Evolutionary conservation across 2,888 invertebrate genomes (phyloP), one percentile per base, ranked within the genome.

Genomic region (Drosophila subquinaria): DNA sequence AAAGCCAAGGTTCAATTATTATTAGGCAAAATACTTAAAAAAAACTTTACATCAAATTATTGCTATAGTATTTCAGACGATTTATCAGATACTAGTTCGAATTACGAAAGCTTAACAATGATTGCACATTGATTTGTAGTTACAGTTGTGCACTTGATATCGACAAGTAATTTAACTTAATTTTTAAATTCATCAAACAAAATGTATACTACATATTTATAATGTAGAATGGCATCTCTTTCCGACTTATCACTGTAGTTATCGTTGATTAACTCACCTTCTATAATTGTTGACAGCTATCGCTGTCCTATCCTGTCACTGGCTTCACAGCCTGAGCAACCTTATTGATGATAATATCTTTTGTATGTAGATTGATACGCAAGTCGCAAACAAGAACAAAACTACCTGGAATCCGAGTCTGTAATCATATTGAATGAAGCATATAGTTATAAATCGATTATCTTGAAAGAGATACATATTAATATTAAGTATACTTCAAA

Each of bases 231-330:
- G 15, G 10, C 17, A 4, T 10, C 17, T 13, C 43, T 11, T 6
- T 1, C 10, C 20, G 13, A 23, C 13, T 23, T 23, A 23, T 2
- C 15, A 17, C 13, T 20, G 13, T 38, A 30, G 20, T 45, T 57
- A 45, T 36, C 20, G 5, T 27, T 30, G 15, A 20, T 17, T n/a
- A 45, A 82, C 88, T 88, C 35, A 83, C 83, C 83, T 75, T 72
- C 35, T 71, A 55, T 48, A 53, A 55, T 38, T 57, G 70, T 60
- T 68, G 65, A 71, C 69, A 73, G 73, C 68, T 56, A 35, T 20
- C 23, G 68, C 73, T 87, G 73, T 70, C 51, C 42, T 17, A 47
- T 55, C 62, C 47, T 68, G 62, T 45, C 80, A 73, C 64, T 55
- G 48, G 36, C 33, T 38, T 65, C 64, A 55, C 30, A 59, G 55